These are phyloP conservation scores for Ophraella communa DNA, from an alignment of 2,888 invertebrate genomes.

Conservation along the genomic window DNA sequence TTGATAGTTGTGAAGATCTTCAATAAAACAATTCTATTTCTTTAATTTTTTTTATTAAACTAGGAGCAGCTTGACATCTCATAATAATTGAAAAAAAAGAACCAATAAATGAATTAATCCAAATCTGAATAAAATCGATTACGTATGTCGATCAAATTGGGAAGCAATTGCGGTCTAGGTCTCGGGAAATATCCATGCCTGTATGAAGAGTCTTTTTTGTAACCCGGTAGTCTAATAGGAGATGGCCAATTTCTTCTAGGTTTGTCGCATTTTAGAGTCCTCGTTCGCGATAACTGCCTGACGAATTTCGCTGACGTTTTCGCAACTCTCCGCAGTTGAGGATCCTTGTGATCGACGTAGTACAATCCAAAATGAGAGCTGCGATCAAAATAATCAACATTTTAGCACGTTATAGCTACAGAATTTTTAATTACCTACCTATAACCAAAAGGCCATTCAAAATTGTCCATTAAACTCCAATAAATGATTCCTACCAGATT, in stretches of 20 bases:
- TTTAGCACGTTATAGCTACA: no score
- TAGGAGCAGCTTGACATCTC: no score
- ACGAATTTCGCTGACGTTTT: slow-evolving; percentile 5
- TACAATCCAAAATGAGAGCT: slow-evolving; percentile 10
- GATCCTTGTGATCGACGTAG: slow-evolving; percentile 9
- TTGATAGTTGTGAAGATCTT: no score
- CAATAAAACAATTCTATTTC: no score
- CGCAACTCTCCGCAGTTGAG: not conserved
- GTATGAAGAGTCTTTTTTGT: not conserved
- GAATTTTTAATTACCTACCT: slow-evolving; percentile 33
- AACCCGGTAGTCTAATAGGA: not conserved
- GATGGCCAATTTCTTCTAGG: slow-evolving; percentile 11
- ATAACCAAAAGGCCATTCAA: slow-evolving; percentile 60
- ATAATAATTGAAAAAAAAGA: no score
- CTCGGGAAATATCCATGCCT: not conserved
- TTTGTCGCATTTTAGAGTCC: not conserved
- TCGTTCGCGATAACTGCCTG: not conserved
- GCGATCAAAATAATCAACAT: no score
- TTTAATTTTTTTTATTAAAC: no score
- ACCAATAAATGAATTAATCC: no score
- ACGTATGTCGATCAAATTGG: not conserved
- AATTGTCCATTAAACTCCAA: slow-evolving; percentile 50
- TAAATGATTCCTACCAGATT: slow-evolving; percentile 56
- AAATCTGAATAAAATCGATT: not conserved
- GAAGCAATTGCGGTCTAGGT: not conserved